Evolutionary conservation across 2,797 vertebrate species (phyloP).

Genomic region (Petrocephalus sullivani): DNA sequence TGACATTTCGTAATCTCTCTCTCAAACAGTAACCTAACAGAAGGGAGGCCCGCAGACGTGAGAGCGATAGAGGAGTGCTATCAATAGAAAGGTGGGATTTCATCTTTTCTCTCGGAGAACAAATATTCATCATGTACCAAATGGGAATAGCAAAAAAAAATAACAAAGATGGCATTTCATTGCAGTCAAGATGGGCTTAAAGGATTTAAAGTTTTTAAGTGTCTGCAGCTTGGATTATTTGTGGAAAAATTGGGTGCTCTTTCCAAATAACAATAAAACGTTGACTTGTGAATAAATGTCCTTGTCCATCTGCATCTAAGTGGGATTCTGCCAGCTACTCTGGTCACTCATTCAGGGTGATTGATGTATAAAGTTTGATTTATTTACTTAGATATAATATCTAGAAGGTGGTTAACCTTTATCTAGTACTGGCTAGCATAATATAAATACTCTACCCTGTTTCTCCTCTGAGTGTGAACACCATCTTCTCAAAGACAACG

Average conservation of each 20-base stretch:
- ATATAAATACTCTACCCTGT: background rate
- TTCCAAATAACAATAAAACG: background rate
- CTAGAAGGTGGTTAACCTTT: background rate
- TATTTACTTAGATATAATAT: background rate
- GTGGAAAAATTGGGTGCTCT: background rate
- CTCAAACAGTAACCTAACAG: constrained; percentile 7
- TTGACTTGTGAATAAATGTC: background rate
- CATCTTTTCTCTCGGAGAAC: background rate
- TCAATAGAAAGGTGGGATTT: background rate
- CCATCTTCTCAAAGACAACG: background rate
- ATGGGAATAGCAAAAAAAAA: background rate
- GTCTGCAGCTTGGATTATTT: background rate
- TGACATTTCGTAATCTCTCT: constrained; percentile 13
- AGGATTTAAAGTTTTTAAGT: constrained; percentile 9
- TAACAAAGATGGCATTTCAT: background rate
- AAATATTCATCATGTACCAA: constrained; percentile 8
- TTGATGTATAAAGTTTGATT: background rate
- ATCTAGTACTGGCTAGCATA: background rate
- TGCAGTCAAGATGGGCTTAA: background rate
- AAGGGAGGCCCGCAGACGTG: background rate
- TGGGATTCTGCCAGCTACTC: background rate
- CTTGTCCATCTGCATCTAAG: background rate
- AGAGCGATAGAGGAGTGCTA: background rate
- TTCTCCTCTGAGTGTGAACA: background rate
- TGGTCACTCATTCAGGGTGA: background rate